A percentile compares a stretch with the other conserved stretches of the same genome.
Conservation (phyloP, 2,888 invertebrate genomes). For the Chaetogeoica ovagalla region DNA sequence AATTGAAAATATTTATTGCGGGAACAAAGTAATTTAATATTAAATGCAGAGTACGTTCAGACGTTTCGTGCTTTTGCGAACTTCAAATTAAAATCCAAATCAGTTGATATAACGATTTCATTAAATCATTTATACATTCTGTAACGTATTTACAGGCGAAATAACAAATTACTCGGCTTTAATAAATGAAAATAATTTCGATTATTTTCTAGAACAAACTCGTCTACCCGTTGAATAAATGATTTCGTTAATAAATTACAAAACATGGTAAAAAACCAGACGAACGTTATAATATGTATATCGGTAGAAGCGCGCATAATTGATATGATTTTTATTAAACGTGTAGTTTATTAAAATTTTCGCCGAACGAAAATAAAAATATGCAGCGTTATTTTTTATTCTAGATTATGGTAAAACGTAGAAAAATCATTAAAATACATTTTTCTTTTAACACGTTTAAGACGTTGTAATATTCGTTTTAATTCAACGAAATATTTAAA, state of each 20-base stretch:
- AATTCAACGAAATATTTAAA: too few relatives aligned
- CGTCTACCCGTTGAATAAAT: slow-evolving; percentile 29
- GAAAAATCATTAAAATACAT: too few relatives aligned
- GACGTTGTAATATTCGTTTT: too few relatives aligned
- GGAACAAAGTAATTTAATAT: slow-evolving; percentile 5
- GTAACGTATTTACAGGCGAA: slow-evolving; percentile 20
- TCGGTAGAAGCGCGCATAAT: not conserved
- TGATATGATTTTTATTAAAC: not conserved
- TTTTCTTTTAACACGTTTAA: too few relatives aligned
- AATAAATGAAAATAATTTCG: slow-evolving; percentile 30
- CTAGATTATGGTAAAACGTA: too few relatives aligned
- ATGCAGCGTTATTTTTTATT: too few relatives aligned
- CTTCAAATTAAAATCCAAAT: slow-evolving; percentile 27
- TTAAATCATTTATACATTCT: slow-evolving; percentile 33
- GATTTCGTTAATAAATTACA: slow-evolving; percentile 15
- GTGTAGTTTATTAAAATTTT: not conserved
- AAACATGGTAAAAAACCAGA: not conserved
- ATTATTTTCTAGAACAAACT: slow-evolving; percentile 15
- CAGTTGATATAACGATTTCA: slow-evolving; percentile 32
- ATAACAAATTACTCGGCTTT: slow-evolving; percentile 34
- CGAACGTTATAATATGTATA: not conserved
- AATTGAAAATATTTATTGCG: slow-evolving; percentile 15
- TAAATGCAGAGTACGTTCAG: slow-evolving; percentile 5
- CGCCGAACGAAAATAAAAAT: not conserved
- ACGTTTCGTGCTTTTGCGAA: not conserved